Evolutionary conservation across 2,888 invertebrate genomes (phyloP), one percentile per base, ranked within the genome.

Genomic region (Plagiodera versicolora): DNA sequence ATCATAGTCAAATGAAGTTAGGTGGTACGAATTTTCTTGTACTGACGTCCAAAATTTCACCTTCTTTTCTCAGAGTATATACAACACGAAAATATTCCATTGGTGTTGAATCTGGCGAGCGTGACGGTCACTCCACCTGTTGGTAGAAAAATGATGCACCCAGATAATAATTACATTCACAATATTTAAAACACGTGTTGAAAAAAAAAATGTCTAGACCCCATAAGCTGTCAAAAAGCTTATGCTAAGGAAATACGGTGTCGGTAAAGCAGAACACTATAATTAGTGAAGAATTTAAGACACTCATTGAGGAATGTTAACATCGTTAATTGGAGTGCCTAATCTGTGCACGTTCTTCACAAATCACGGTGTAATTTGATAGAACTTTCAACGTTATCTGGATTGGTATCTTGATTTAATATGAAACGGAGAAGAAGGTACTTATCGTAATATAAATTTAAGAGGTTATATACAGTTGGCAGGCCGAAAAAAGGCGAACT

Each of bases 211-310:
- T 39, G 39, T 39, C 39, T 39, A 39, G 39, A 39, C 39, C 14
- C 14, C 14, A 39, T 14, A 14, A 39, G 14, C 39, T 32, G 1
- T 39, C 39, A 14, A 14, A 39, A 39, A 39, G 39, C 39, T 14
- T 14, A 14, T 39, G 39, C 4, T 4, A 2, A 39, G 39, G 11
- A 6, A 6, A 14, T 14, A 39, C n/a, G 1, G 3, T n/a, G 39
- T 3, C 39, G 11, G 10, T 63, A 60, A 60, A 66, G 57, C 62
- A 61, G 47, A 57, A 60, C 56, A 59, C 65, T 57, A 57, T 61
- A 61, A 65, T 65, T 63, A 63, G 45, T 39, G 14, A 32, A 11
- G 56, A 63, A 61, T 65, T 65, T 65, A 61, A 58, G 53, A 49
- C 63, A 45, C 56, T 58, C 56, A 61, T 65, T 50, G 50, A 45